Evolutionary conservation across 2,113 vertebrate genomes (phyloP).

Genomic region (Ellobius talpinus): DNA sequence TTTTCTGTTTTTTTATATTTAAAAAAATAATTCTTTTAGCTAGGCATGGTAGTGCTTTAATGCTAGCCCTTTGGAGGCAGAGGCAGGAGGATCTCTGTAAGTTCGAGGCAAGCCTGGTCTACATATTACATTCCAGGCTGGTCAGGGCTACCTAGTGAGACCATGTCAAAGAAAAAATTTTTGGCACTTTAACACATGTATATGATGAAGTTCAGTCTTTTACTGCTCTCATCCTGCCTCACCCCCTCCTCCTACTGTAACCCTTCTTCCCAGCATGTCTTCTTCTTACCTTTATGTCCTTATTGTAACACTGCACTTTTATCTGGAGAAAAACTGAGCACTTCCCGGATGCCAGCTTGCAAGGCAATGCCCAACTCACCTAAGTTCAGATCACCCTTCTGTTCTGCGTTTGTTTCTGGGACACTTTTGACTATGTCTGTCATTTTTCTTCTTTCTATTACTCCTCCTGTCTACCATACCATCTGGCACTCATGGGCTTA

Average conservation of each 20-base stretch:
- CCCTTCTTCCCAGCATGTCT: background rate
- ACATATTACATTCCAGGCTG: background rate
- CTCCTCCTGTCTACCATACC: background rate
- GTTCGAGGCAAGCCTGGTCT: background rate
- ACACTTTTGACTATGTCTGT: background rate
- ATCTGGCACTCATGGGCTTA: background rate
- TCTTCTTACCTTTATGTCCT: background rate
- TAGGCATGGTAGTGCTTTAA: background rate
- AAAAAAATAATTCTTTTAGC: background rate
- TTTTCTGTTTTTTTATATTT: background rate
- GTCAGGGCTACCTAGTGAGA: background rate
- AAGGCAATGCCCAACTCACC: background rate
- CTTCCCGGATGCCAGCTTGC: background rate
- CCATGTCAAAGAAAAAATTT: background rate
- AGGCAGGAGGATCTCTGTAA: background rate
- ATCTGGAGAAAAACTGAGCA: background rate
- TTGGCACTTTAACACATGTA: background rate
- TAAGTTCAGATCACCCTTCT: too few species aligned
- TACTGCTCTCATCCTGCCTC: background rate
- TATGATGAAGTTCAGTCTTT: background rate
- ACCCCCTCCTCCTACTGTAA: background rate
- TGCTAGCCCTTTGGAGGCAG: background rate
- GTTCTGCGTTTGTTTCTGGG: background rate
- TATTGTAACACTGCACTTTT: background rate
- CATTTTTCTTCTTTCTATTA: too few species aligned